phyloP scores from a whole-genome alignment of 2,113 vertebrate species.

The Blennius ocellaris region DNA sequence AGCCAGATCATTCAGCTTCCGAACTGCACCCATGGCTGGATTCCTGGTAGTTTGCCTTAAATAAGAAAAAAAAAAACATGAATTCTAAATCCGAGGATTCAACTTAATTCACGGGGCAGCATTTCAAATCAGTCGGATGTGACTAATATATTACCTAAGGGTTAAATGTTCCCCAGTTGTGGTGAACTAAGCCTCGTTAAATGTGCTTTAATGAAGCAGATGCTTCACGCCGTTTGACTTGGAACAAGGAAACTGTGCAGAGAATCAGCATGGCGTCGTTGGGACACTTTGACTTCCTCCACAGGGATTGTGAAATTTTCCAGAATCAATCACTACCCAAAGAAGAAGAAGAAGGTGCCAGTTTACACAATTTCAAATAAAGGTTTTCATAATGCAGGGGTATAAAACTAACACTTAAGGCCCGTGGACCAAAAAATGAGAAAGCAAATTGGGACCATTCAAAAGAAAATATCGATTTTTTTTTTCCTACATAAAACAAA shows the following conservation, averaged over 20 bases:
- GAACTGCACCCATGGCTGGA: no score
- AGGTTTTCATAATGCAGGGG: conserved; percentile 22
- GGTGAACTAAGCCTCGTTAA: not conserved
- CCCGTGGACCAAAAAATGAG: no score
- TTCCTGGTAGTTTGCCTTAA: no score
- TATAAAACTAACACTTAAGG: no score
- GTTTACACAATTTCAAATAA: conserved; percentile 9
- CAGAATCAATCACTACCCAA: not conserved
- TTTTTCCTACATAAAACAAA: conserved; percentile 5
- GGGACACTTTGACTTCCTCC: not conserved
- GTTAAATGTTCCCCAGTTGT: not conserved
- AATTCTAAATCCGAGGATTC: not conserved
- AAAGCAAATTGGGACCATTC: no score
- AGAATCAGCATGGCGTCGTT: not conserved
- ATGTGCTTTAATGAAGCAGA: not conserved
- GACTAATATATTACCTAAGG: not conserved
- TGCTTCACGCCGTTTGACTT: not conserved
- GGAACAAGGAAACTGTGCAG: not conserved
- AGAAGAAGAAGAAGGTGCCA: not conserved
- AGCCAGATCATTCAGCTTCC: no score
- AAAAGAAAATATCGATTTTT: no score
- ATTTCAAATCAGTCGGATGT: not conserved
- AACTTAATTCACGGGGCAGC: not conserved
- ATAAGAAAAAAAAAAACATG: no score
- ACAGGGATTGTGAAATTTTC: not conserved